Percentiles rank a stretch among this genome's conserved stretches.
These are phyloP conservation scores for Enteromius thamalakanensis DNA, from an alignment of 2,797 vertebrate species.

Conservation along the genomic window DNA sequence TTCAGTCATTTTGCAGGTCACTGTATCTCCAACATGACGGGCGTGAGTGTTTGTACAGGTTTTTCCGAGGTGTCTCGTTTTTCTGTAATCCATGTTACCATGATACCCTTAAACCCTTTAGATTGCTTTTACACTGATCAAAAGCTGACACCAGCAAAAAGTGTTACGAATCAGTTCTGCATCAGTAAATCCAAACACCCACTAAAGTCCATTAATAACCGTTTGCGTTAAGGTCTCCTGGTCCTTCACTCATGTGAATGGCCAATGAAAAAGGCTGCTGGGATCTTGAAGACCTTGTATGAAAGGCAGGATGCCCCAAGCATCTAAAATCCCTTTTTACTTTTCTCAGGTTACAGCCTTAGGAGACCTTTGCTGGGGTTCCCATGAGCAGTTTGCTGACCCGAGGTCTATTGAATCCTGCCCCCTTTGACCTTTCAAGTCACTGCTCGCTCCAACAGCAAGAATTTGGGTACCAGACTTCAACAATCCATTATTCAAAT, in stretches of 20 bases:
- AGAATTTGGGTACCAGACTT: conserved; percentile 16
- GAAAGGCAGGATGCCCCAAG: conserved; percentile 30
- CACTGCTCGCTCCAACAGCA: conserved; percentile 2
- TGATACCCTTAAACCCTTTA: conserved; percentile 23
- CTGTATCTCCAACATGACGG: background rate
- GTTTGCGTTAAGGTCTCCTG: conserved; percentile 43
- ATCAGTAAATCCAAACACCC: conserved; percentile 56
- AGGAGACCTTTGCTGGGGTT: conserved; percentile 36
- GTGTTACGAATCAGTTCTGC: conserved; percentile 42
- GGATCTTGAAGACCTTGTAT: conserved; percentile 55
- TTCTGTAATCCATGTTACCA: conserved; percentile 9
- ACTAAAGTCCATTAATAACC: conserved; percentile 45
- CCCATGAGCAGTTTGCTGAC: conserved; percentile 45
- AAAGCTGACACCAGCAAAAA: conserved; percentile 47
- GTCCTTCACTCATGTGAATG: conserved; percentile 61
- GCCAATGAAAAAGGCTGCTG: conserved; percentile 69
- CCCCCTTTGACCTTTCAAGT: conserved; percentile 31
- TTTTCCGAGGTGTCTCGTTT: background rate
- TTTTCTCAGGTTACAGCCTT: conserved; percentile 17
- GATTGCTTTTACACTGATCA: conserved; percentile 24
- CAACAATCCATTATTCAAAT: conserved; percentile 43
- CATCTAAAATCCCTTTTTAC: conserved; percentile 36
- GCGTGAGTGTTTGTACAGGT: background rate
- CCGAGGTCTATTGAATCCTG: conserved; percentile 31
- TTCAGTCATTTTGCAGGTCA: background rate